These are phyloP conservation scores for Halictus ligatus DNA, from an alignment of 2,888 invertebrate genomes.

Conservation along the genomic window DNA sequence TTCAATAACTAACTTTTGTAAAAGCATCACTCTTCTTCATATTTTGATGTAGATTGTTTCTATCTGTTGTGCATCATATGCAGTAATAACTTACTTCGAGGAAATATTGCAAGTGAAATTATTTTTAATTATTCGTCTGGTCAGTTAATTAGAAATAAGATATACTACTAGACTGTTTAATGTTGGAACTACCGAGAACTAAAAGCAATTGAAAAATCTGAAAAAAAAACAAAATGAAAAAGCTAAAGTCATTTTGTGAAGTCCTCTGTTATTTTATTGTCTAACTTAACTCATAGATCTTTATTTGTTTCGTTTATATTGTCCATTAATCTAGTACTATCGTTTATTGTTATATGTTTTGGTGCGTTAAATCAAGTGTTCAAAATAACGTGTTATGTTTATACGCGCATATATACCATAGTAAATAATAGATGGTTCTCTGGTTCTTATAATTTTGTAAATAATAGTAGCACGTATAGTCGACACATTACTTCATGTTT, in stretches of 20 bases:
- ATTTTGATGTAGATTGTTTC: background rate
- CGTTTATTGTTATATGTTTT: too few relatives aligned
- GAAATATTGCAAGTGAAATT: background rate
- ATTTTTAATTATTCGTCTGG: background rate
- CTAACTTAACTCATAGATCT: background rate
- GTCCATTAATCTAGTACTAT: too few relatives aligned
- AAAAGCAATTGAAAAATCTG: background rate
- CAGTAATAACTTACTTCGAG: background rate
- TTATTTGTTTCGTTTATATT: background rate
- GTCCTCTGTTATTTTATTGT: too few relatives aligned
- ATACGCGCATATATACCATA: too few relatives aligned
- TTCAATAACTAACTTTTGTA: background rate
- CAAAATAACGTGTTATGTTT: too few relatives aligned
- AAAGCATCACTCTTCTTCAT: background rate
- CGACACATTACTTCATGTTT: too few relatives aligned
- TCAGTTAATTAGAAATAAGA: background rate
- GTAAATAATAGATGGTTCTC: too few relatives aligned
- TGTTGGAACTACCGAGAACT: background rate
- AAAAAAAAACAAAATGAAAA: too few relatives aligned
- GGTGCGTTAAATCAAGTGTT: too few relatives aligned
- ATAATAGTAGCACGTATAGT: too few relatives aligned
- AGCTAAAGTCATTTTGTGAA: too few relatives aligned
- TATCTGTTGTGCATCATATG: background rate
- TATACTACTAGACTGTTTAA: background rate
- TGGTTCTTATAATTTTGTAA: too few relatives aligned